phyloP scores from a whole-genome alignment of 2,888 invertebrate genomes.

The Leptopilina syphax region DNA sequence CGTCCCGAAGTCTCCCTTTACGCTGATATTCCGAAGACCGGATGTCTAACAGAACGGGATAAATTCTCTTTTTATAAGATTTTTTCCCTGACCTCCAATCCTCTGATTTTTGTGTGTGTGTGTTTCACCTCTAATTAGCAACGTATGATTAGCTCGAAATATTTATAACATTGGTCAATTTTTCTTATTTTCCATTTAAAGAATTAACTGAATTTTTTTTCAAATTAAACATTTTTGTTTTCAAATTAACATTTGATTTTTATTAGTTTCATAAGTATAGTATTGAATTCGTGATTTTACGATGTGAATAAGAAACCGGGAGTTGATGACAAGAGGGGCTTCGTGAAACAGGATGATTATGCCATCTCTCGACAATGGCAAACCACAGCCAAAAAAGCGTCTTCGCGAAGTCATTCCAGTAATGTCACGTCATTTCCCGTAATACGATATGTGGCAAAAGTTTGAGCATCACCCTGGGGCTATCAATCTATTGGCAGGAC shows the following conservation, averaged over 20 bases:
- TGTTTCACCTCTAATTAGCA: constrained; percentile 30
- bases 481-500: constrained; percentile 75
- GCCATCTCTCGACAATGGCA: constrained; percentile 41
- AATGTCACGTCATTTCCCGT: constrained; percentile 74
- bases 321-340: constrained; percentile 18
- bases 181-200: too few relatives aligned
- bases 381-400: constrained; percentile 48
- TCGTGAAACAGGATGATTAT: constrained; percentile 42
- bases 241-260: too few relatives aligned
- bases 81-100: constrained; percentile 23
- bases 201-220: too few relatives aligned
- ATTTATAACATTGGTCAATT: not conserved
- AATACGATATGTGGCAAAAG: constrained; percentile 72
- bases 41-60: constrained; percentile 28
- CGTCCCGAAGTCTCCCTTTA: constrained; percentile 7
- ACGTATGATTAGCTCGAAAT: constrained; percentile 14
- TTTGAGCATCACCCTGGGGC: constrained; percentile 73
- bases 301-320: not conserved
- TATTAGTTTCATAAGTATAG: not conserved
- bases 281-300: not conserved
- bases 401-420: constrained; percentile 68
- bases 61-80: constrained; percentile 16
- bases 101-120: constrained; percentile 8
- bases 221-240: too few relatives aligned
- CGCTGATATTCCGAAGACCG: constrained; percentile 6